phyloP scores from a whole-genome alignment of 2,888 invertebrate genomes.

The Dasysyrphus tricinctus region DNA sequence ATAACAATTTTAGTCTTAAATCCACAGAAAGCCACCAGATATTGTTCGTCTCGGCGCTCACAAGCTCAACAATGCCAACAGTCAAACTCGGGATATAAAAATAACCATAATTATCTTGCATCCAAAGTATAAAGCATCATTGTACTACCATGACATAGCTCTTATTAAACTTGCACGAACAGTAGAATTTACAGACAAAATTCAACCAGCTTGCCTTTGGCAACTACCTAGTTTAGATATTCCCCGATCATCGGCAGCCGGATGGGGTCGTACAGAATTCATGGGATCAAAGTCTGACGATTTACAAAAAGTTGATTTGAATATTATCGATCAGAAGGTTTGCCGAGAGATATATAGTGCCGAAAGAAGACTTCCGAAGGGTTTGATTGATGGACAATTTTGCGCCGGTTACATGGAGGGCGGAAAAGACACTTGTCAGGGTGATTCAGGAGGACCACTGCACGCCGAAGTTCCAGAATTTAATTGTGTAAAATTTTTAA shows the following conservation, averaged over 20 bases:
- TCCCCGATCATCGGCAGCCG: conserved; percentile 79
- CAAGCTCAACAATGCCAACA: conserved; percentile 83
- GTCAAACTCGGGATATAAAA: conserved; percentile 82
- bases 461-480: conserved; percentile 80
- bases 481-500: conserved; percentile 81
- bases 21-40: conserved; percentile 84
- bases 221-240: conserved; percentile 79
- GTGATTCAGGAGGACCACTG: conserved; percentile 83
- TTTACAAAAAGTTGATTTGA: conserved; percentile 82
- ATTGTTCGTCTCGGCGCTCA: conserved; percentile 85
- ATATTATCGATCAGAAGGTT: conserved; percentile 79
- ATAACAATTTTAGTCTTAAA: not conserved
- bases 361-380: conserved; percentile 80
- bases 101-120: conserved; percentile 84
- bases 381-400: conserved; percentile 82
- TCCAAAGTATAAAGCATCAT: conserved; percentile 84
- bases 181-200: conserved; percentile 78
- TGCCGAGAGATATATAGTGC: conserved; percentile 80
- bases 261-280: conserved; percentile 82
- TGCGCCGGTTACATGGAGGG: conserved; percentile 83
- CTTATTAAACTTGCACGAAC: conserved; percentile 83
- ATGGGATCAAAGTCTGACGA: conserved; percentile 80
- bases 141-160: conserved; percentile 86
- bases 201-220: conserved; percentile 83
- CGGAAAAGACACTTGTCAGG: conserved; percentile 83